Conservation (phyloP, 92 coral and sea anemone species). For the Zoanthus sansibaricus region DNA sequence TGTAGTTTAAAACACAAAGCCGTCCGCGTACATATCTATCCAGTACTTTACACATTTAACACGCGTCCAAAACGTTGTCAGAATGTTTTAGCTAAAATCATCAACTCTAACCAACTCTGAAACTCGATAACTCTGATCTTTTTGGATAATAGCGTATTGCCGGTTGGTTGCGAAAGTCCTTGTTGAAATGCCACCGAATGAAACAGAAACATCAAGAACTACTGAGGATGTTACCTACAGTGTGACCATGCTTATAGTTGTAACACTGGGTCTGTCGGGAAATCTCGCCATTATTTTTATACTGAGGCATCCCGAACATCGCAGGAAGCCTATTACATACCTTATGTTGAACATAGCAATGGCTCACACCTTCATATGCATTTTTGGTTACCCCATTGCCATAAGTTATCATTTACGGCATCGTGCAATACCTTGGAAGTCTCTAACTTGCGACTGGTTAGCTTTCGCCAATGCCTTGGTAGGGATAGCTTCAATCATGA, state of each 20-base stretch:
- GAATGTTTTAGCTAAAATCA: no score
- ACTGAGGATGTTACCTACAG: slow-evolving; percentile 44
- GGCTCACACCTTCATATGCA: slow-evolving; percentile 56
- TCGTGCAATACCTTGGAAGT: background rate
- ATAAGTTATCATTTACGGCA: slow-evolving; percentile 40
- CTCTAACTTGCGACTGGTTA: slow-evolving; percentile 48
- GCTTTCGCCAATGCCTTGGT: slow-evolving; percentile 53
- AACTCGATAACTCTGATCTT: no score
- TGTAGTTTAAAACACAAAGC: no score
- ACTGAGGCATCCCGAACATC: slow-evolving; percentile 50
- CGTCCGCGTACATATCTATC: no score
- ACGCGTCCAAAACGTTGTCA: no score
- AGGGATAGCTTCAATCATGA: slow-evolving; percentile 58
- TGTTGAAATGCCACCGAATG: background rate
- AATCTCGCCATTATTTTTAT: slow-evolving; percentile 46
- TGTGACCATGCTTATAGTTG: slow-evolving; percentile 51
- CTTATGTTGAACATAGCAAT: slow-evolving; percentile 64
- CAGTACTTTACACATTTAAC: no score
- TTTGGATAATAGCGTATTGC: no score
- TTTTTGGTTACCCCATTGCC: slow-evolving; percentile 55
- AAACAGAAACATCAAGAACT: background rate
- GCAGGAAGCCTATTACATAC: slow-evolving; percentile 39
- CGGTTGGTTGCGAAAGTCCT: background rate
- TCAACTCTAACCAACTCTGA: no score
- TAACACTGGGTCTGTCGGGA: slow-evolving; percentile 56